Evolutionary conservation across 2,113 vertebrate species (phyloP), one percentile per base, ranked within the genome.

Genomic region (Oreochromis niloticus): DNA sequence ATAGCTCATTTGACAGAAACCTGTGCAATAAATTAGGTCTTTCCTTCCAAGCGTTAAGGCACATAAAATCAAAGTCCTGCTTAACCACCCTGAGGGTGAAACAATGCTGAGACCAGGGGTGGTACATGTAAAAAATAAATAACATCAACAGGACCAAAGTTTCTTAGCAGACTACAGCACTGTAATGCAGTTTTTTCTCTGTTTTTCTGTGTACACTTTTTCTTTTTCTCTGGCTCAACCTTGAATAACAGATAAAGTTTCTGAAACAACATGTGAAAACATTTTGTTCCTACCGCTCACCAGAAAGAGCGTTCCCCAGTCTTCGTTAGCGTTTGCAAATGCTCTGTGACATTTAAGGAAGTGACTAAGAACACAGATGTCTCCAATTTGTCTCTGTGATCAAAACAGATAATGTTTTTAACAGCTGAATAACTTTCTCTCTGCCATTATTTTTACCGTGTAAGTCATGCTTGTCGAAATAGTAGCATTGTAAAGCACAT

Each of bases 381-480:
- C 43, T 48, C 71, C 43, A 48, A 30, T 75, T 75, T 48, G 71
- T 48, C 71, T 75, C 71, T 75, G 24, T 30, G 41, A 48, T 75
- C 9, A 19, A 27, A 75, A 46, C 8, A 43, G 13, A 48, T 46
- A 73, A 75, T 30, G 43, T 48, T 48, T 75, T 24, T 48, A 48
- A 48, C 24, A 48, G 24, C 14, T 5, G 9, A 48, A 75, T 48
- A 48, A 48, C 14, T 19, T 48, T 75, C n/a, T 41, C 63, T 68
- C 66, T 71, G 36, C n/a, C n/a, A 30, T 75, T 75, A 48, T 48
- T 48, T 30, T 12, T 66, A 30, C 24, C 0, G 3, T 75, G 43
- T 17, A 75, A 75, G 22, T 48, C 22, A 27, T 46, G 24, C 24
- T 48, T 11, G 14, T 75, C 41, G 2, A 75, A 75, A 48, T 75